phyloP scores from a whole-genome alignment of 2,888 invertebrate genomes.

The Cheilosia vulpina region DNA sequence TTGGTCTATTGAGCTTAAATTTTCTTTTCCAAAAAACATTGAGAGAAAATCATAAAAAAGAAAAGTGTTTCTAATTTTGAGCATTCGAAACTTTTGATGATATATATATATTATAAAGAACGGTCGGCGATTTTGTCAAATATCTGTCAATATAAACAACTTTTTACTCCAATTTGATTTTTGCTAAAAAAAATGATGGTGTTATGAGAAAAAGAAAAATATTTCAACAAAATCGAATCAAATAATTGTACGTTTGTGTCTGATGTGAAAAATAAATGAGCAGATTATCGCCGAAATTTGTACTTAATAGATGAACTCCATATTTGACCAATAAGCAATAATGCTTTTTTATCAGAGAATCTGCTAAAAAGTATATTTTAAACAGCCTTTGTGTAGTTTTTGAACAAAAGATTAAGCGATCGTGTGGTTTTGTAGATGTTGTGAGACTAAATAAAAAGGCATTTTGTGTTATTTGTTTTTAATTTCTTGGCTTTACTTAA shows the following conservation, averaged over 20 bases:
- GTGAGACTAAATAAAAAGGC: conserved; percentile 39
- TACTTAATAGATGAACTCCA: background rate
- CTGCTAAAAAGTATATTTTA: background rate
- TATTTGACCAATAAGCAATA: background rate
- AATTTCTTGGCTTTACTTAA: conserved; percentile 38
- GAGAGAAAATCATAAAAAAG: background rate
- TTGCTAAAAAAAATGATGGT: background rate
- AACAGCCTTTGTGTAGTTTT: background rate
- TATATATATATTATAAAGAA: background rate
- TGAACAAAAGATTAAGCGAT: conserved; percentile 14
- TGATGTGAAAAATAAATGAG: background rate
- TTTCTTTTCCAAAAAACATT: background rate
- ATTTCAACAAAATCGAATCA: background rate
- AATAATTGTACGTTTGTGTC: background rate
- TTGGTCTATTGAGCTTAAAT: conserved; percentile 7
- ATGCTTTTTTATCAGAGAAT: background rate
- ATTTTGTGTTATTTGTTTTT: conserved; percentile 33
- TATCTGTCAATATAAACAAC: conserved; percentile 24
- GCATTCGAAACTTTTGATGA: background rate
- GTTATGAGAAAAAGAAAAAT: background rate
- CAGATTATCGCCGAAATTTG: background rate
- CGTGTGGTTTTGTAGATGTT: conserved; percentile 38
- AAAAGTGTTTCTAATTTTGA: background rate
- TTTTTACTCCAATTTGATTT: conserved; percentile 9
- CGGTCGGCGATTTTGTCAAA: background rate